Base-by-base conservation (phyloP, 2,888 invertebrate genomes). In the Chouioia cunea region DNA sequence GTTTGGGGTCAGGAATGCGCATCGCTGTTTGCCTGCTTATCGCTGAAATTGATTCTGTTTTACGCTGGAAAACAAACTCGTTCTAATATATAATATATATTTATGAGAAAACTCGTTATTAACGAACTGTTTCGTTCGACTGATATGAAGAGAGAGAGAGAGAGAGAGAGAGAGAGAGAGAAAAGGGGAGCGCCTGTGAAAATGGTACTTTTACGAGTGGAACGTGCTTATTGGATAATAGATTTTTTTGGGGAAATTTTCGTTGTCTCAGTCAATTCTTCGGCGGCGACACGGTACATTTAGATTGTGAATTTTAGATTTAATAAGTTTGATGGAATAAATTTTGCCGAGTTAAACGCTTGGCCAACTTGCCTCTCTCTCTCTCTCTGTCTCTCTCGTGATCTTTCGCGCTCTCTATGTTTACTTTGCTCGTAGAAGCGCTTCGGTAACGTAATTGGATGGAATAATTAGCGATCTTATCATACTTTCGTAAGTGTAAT, bases 1-100 rank as follows among this genome's bases (percentile, higher is more conserved):
- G n/a, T 81, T 78, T 77, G 73, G 77, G 78, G 79, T 77, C 77
- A 73, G 75, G 76, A 73, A 73, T 58, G 43, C 65, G 23, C 50
- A 56, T 69, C 44, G 22, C 4, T 8, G 20, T 16, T 43, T 16
- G 18, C n/a, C 15, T 27, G n/a, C 12, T 58, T 58, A 54, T 60
- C 47, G 36, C 36, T 10, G 48, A 68, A 70, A 64, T 70, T 65
- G 54, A 65, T 70, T 70, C 64, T 65, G 22, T 69, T 69, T 69
- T 57, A 52, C 53, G 59, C 22, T 59, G 54, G 22, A 65, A 70
- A 59, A 70, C 59, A 70, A 70, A 54, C 48, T 48, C 58, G 52
- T 69, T 46, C 12, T 15, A n/a, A n/a, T n/a, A n/a, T 36, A 36
- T 36, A 36, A n/a, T 10, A 36, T 36, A 36, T 36, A 6, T 36